These are phyloP conservation scores for Pogona vitticeps DNA, from an alignment of 2,113 vertebrate genomes.

Conservation along the genomic window DNA sequence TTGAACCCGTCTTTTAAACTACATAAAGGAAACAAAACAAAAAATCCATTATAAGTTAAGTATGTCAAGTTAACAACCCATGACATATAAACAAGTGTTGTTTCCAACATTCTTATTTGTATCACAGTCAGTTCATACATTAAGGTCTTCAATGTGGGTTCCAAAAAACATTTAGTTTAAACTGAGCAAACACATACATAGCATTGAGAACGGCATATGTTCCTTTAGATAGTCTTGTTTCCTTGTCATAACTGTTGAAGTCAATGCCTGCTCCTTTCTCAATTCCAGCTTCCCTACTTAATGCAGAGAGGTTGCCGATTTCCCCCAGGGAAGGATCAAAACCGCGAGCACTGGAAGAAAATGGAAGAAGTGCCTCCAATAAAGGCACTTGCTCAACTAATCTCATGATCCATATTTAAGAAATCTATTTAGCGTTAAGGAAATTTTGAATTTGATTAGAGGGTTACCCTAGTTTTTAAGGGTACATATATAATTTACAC, in stretches of 20 bases:
- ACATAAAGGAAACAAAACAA: neutral
- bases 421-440: neutral
- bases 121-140: neutral
- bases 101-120: neutral
- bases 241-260: neutral
- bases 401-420: neutral
- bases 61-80: neutral
- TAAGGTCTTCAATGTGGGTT: neutral
- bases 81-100: neutral
- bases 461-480: neutral
- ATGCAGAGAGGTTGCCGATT: neutral
- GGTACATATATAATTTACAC: neutral
- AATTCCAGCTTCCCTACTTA: neutral
- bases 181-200: neutral
- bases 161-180: neutral
- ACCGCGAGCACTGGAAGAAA: neutral
- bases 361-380: neutral
- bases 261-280: neutral
- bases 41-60: neutral
- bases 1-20: constrained; percentile 85
- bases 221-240: neutral
- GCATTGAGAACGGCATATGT: neutral
- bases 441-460: neutral
- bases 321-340: neutral
- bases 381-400: neutral